A percentile compares a stretch with the other conserved stretches of the same genome.
phyloP scores from a whole-genome alignment of 2,113 vertebrate genomes.

The Mohoua ochrocephala region DNA sequence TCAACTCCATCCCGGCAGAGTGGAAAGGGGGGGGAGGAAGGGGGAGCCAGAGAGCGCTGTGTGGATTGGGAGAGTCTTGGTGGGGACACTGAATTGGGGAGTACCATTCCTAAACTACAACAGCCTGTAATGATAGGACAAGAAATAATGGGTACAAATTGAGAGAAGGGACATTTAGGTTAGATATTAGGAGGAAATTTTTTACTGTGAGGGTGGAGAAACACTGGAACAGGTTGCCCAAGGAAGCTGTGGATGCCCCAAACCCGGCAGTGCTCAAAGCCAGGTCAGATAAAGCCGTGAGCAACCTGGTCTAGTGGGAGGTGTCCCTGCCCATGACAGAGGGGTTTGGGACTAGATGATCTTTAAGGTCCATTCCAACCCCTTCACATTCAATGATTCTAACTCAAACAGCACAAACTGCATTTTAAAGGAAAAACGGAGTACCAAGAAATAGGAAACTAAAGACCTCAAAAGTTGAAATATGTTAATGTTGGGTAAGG shows the following conservation, averaged over 20 bases:
- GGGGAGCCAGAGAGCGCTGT: rapidly evolving
- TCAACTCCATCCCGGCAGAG: rapidly evolving
- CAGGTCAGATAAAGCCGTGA: background rate
- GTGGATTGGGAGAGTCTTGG: background rate
- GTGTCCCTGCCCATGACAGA: background rate
- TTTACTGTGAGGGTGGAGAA: background rate
- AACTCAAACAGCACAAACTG: background rate
- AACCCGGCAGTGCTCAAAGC: background rate
- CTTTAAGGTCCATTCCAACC: background rate
- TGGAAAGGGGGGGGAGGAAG: background rate
- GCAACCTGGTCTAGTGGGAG: background rate
- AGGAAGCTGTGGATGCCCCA: background rate
- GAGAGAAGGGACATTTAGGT: background rate
- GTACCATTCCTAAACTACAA: background rate
- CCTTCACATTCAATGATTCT: background rate
- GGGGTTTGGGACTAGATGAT: background rate
- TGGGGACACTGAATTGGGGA: background rate
- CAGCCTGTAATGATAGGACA: background rate
- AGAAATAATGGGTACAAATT: background rate
- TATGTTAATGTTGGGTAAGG: background rate
- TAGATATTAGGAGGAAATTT: background rate
- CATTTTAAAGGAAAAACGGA: background rate
- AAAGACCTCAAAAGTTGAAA: background rate
- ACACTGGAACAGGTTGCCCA: background rate
- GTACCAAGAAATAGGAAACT: background rate